These are phyloP conservation scores for Melipona beecheii DNA, from an alignment of 2,888 invertebrate genomes.

Conservation along the genomic window DNA sequence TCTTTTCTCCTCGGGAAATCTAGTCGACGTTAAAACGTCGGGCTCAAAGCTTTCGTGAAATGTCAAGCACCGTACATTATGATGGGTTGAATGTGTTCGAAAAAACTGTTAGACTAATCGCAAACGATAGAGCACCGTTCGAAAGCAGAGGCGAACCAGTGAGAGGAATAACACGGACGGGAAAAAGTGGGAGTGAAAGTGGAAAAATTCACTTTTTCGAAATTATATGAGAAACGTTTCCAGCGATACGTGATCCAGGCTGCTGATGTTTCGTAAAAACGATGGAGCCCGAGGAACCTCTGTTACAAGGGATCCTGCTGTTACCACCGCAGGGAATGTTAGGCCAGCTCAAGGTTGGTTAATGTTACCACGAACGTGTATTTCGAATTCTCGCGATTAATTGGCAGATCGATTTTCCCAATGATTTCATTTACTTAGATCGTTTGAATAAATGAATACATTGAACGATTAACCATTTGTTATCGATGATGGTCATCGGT, in stretches of 20 bases:
- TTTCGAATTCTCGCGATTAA: not conserved
- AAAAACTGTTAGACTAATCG: conserved; percentile 60
- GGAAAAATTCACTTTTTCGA: conserved; percentile 57
- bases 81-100: conserved; percentile 65
- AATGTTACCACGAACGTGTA: conserved; percentile 84
- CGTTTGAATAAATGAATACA: not conserved
- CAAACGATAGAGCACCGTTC: conserved; percentile 34
- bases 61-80: conserved; percentile 63
- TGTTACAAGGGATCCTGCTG: conserved; percentile 91
- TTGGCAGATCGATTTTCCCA: not conserved
- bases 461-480: conserved; percentile 8
- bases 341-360: conserved; percentile 91
- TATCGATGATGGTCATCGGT: conserved; percentile 4
- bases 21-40: conserved; percentile 44
- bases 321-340: conserved; percentile 91
- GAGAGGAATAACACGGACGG: conserved; percentile 53
- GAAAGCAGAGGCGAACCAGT: conserved; percentile 48
- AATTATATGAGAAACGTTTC: conserved; percentile 41
- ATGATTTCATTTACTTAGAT: not conserved
- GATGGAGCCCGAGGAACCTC: conserved; percentile 91
- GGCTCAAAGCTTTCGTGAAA: conserved; percentile 50
- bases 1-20: conserved; percentile 29
- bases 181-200: conserved; percentile 68
- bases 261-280: conserved; percentile 56
- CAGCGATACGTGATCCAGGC: conserved; percentile 18